Evolutionary conservation across 2,113 vertebrate species (phyloP), one percentile per base, ranked within the genome.

Genomic region (Nematolebias whitei): DNA sequence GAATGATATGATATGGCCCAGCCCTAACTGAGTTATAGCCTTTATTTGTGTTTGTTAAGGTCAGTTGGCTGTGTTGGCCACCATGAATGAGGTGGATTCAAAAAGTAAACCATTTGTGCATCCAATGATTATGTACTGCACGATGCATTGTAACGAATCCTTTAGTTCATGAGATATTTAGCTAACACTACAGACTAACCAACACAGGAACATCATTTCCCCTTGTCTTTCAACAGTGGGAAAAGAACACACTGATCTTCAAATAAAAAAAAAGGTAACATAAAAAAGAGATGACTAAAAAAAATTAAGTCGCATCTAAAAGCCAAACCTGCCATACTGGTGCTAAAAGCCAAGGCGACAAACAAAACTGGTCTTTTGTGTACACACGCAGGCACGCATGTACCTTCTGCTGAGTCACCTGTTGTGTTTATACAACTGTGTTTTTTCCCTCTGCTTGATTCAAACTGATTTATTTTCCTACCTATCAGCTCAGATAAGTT

Each of bases 401-500:
- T 40, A 39, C 23, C 57, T 65, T 59, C 26, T 39, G 45, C 39
- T 69, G 35, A 62, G 74, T 82, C 76, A 77, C 29, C 72, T 78
- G 43, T 40, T 62, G 51, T 85, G 82, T 91, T 90, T 85, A 91
- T 84, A 85, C 80, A 88, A 87, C 85, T 68, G 10, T 32, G 56
- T 44, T 76, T 63, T 68, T 78, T 68, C 59, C 41, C 63, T 71
- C 50, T 64, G 44, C 64, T 74, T 85, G 64, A 52, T 63, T 82
- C 72, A 65, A 61, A 49, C 71, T 63, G 62, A 84, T 85, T 88
- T 80, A 75, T 87, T 82, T 84, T 74, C 70, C 48, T 62, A 2
- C 55, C 69, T 83, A 91, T 90, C 87, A 90, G 90, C 91, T 90
- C 60, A 88, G 87, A 91, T 87, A 90, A 85, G 75, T 78, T 78